Conservation (phyloP, 1,140 invertebrate genomes). For the Pseudomyrmex pallidus region DNA sequence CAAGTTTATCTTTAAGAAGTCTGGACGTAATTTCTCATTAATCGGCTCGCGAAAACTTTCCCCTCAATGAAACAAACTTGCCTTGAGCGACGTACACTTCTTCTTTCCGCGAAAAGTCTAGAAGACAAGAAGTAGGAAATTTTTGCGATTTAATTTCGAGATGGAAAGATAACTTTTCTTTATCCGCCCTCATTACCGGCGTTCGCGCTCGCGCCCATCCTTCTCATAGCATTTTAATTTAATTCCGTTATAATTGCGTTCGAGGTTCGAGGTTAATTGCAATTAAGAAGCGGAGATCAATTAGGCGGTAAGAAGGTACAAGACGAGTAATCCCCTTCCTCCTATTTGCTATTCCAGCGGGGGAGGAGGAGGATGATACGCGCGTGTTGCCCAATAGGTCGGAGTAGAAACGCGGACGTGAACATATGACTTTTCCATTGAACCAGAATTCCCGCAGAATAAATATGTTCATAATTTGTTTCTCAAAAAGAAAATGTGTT, state of each 20-base stretch:
- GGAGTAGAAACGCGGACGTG: conserved; percentile 26
- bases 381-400: background rate
- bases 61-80: conserved; percentile 47
- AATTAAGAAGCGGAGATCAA: conserved; percentile 66
- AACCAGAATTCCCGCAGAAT: conserved; percentile 7
- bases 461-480: conserved; percentile 4
- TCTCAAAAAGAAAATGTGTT: background rate
- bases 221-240: conserved; percentile 58
- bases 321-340: conserved; percentile 22
- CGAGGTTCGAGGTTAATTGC: conserved; percentile 70
- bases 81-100: conserved; percentile 33
- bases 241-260: conserved; percentile 58
- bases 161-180: conserved; percentile 60
- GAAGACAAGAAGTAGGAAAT: conserved; percentile 28
- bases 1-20: conserved; percentile 22
- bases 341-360: background rate
- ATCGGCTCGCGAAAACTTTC: conserved; percentile 45
- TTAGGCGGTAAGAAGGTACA: conserved; percentile 32
- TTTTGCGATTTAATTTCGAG: conserved; percentile 58
- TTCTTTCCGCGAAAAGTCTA: conserved; percentile 39
- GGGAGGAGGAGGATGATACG: background rate
- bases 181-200: conserved; percentile 51
- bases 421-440: conserved; percentile 48
- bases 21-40: conserved; percentile 26
- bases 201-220: conserved; percentile 37